A percentile compares a stretch with the other conserved stretches of the same genome.
Evolutionary conservation across 2,888 invertebrate species (phyloP).

Genomic region (Cheilosia vulpina): DNA sequence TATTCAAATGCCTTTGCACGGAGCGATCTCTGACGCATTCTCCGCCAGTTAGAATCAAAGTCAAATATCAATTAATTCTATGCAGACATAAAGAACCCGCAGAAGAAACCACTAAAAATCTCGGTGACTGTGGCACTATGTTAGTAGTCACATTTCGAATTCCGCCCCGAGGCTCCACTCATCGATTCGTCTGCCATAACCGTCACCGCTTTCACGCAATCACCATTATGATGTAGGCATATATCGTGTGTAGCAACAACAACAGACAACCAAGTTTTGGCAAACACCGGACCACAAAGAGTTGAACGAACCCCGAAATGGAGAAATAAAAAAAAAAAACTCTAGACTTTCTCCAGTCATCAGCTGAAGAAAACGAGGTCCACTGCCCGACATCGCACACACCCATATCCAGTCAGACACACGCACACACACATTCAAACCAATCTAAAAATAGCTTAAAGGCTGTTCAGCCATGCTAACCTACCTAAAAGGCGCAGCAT

Average conservation of each 20-base stretch:
- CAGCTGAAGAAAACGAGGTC: slow-evolving; percentile 77
- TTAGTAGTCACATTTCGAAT: slow-evolving; percentile 79
- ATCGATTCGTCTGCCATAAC: slow-evolving; percentile 52
- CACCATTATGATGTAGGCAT: slow-evolving; percentile 61
- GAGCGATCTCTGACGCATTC: slow-evolving; percentile 26
- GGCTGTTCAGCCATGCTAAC: slow-evolving; percentile 47
- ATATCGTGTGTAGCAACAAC: slow-evolving; percentile 54
- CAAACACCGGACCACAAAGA: slow-evolving; percentile 63
- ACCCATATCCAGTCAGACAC: slow-evolving; percentile 2
- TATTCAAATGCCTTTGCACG: slow-evolving; percentile 54
- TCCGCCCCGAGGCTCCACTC: slow-evolving; percentile 41
- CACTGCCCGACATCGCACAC: slow-evolving; percentile 50
- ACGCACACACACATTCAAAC: neutral
- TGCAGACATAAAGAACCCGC: slow-evolving; percentile 34
- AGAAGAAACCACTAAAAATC: slow-evolving; percentile 77
- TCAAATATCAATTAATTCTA: slow-evolving; percentile 45
- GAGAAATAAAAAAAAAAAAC: slow-evolving; percentile 26
- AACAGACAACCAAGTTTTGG: slow-evolving; percentile 63
- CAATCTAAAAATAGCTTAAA: slow-evolving; percentile 57
- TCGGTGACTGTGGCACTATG: slow-evolving; percentile 83
- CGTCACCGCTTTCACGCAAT: slow-evolving; percentile 71
- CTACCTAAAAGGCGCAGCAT: slow-evolving; percentile 40
- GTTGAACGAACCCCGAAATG: slow-evolving; percentile 76
- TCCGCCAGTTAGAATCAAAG: slow-evolving; percentile 26
- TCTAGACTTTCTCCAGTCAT: slow-evolving; percentile 78